Percentiles rank a stretch among this genome's conserved stretches.
Conservation (phyloP, 2,797 vertebrate genomes). For the Petrocephalus sullivani region DNA sequence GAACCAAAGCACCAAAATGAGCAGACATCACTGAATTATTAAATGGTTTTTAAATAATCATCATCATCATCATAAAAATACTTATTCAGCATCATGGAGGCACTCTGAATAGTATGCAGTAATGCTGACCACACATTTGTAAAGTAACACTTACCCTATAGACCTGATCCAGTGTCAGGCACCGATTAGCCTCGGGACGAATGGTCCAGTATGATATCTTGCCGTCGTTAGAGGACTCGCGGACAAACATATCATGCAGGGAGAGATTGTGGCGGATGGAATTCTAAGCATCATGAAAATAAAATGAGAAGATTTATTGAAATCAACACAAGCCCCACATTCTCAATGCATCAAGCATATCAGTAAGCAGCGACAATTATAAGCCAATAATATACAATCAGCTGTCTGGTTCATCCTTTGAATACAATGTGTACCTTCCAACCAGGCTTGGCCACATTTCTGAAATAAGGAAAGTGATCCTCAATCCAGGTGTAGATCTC, state of each 20-base stretch:
- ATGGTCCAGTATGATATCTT: slow-evolving; percentile 96
- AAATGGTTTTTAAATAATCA: neutral
- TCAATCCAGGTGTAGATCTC: slow-evolving; percentile 96
- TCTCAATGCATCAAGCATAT: neutral
- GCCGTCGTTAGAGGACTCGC: slow-evolving; percentile 75
- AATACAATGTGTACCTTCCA: slow-evolving; percentile 78
- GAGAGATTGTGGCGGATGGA: slow-evolving; percentile 96
- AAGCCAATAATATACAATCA: neutral
- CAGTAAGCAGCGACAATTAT: neutral
- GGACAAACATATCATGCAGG: slow-evolving; percentile 91
- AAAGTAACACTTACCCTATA: slow-evolving; percentile 71
- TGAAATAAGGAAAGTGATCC: slow-evolving; percentile 90
- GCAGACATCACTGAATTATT: neutral
- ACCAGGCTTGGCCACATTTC: slow-evolving; percentile 82
- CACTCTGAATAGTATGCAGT: neutral
- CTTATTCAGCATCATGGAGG: neutral
- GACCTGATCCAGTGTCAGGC: slow-evolving; percentile 85
- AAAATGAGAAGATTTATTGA: neutral
- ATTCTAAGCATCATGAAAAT: slow-evolving; percentile 62
- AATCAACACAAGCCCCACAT: neutral
- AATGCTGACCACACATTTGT: neutral
- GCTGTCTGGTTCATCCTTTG: neutral
- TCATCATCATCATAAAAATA: neutral
- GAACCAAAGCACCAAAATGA: neutral
- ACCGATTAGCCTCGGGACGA: slow-evolving; percentile 86